phyloP scores from a whole-genome alignment of 2,113 vertebrate species.

The Circaetus gallicus region DNA sequence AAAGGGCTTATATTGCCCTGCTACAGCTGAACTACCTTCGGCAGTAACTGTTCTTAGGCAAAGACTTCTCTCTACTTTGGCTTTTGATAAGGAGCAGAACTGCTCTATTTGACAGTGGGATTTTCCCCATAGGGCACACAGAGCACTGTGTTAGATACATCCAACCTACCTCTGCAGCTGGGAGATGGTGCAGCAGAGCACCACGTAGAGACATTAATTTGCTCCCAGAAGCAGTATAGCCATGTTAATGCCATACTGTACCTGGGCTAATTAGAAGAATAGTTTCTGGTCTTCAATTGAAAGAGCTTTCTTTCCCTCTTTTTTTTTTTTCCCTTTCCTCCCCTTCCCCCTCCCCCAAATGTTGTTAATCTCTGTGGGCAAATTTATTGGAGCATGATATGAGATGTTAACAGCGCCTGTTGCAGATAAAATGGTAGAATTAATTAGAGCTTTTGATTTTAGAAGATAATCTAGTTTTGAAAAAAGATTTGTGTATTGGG shows the following conservation, averaged over 20 bases:
- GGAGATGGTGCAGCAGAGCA: not conserved
- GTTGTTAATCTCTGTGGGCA: conserved; percentile 49
- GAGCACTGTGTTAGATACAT: not conserved
- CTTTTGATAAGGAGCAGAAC: not conserved
- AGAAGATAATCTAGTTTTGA: conserved; percentile 17
- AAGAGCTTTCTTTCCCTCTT: not conserved
- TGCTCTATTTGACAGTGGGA: not conserved
- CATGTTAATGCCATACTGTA: not conserved
- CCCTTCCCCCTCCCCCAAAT: not conserved
- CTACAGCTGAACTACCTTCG: not conserved
- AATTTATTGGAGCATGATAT: conserved; percentile 62
- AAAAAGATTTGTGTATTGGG: conserved; percentile 3
- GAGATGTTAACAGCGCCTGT: conserved; percentile 26
- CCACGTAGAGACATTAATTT: not conserved
- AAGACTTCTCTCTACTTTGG: not conserved
- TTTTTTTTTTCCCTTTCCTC: too few species aligned
- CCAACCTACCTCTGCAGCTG: not conserved
- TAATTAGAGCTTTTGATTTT: conserved; percentile 56
- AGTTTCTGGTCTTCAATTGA: not conserved
- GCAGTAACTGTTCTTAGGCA: not conserved
- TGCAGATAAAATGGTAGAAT: conserved; percentile 50
- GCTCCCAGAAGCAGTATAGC: not conserved
- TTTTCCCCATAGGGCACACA: not conserved
- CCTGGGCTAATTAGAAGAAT: not conserved
- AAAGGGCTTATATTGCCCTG: not conserved